Conservation (phyloP, 2,113 vertebrate genomes). For the Carassius carassius region DNA sequence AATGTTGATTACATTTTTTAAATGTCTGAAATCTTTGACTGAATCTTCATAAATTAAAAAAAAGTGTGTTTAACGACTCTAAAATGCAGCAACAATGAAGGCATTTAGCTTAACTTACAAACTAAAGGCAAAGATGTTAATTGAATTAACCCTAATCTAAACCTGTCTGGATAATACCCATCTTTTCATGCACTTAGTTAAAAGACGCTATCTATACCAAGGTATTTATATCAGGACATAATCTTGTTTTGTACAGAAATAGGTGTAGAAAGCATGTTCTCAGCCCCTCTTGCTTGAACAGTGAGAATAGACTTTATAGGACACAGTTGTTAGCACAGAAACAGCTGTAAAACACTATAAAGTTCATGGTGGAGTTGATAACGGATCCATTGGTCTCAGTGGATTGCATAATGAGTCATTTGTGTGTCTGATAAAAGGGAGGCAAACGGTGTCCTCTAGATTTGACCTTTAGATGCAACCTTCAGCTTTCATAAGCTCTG, state of each 20-base stretch:
- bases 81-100: background rate
- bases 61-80: background rate
- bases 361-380: conserved; percentile 5
- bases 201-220: conserved; percentile 59
- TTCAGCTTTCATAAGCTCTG: conserved; percentile 3
- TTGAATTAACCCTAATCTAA: conserved; percentile 56
- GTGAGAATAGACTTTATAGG: background rate
- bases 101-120: background rate
- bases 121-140: conserved; percentile 42
- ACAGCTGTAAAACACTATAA: conserved; percentile 10
- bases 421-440: conserved; percentile 14
- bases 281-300: conserved; percentile 42
- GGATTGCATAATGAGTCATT: conserved; percentile 4
- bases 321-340: conserved; percentile 37
- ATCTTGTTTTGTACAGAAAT: conserved; percentile 66
- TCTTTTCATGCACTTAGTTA: conserved; percentile 48
- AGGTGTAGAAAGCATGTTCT: conserved; percentile 59
- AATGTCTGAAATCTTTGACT: background rate
- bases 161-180: conserved; percentile 51
- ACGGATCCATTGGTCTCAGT: background rate
- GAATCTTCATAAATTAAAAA: background rate
- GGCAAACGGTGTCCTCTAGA: background rate
- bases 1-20: background rate
- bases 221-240: conserved; percentile 62
- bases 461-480: conserved; percentile 17